Conservation (phyloP, 2,888 invertebrate species). For the Leptopilina syphax region DNA sequence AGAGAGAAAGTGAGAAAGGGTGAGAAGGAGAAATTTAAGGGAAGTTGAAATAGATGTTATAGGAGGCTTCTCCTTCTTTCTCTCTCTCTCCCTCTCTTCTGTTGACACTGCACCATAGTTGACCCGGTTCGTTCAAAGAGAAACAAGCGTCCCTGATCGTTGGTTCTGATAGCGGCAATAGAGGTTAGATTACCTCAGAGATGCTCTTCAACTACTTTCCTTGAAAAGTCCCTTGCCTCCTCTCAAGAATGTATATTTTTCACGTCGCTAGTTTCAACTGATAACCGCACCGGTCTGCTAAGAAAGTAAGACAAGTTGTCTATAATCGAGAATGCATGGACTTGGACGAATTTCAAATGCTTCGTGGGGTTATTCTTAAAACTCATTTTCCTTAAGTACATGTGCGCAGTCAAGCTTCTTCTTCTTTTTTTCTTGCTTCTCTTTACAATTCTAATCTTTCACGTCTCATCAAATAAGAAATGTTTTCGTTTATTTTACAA, state of each 20-base stretch:
- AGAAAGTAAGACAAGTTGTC: slow-evolving; percentile 51
- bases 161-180: slow-evolving; percentile 69
- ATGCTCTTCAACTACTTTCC: slow-evolving; percentile 58
- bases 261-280: slow-evolving; percentile 53
- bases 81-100: slow-evolving; percentile 47
- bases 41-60: slow-evolving; percentile 57
- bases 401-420: too few species aligned
- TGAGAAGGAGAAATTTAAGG: slow-evolving; percentile 1
- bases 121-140: slow-evolving; percentile 71
- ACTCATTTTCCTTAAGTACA: slow-evolving; percentile 48
- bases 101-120: slow-evolving; percentile 69
- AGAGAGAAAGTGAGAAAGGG: neutral
- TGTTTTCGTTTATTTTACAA: too few species aligned
- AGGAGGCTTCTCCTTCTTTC: slow-evolving; percentile 60
- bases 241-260: slow-evolving; percentile 11
- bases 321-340: slow-evolving; percentile 66
- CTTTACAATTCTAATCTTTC: too few species aligned
- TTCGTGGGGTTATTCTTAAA: slow-evolving; percentile 38
- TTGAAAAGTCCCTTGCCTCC: slow-evolving; percentile 16
- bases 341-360: slow-evolving; percentile 62
- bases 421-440: neutral
- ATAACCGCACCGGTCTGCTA: slow-evolving; percentile 49
- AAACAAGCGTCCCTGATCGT: slow-evolving; percentile 69
- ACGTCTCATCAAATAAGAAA: too few species aligned
- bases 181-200: slow-evolving; percentile 71